Conservation (phyloP, 2,797 vertebrate species). For the Danio albolineatus region DNA sequence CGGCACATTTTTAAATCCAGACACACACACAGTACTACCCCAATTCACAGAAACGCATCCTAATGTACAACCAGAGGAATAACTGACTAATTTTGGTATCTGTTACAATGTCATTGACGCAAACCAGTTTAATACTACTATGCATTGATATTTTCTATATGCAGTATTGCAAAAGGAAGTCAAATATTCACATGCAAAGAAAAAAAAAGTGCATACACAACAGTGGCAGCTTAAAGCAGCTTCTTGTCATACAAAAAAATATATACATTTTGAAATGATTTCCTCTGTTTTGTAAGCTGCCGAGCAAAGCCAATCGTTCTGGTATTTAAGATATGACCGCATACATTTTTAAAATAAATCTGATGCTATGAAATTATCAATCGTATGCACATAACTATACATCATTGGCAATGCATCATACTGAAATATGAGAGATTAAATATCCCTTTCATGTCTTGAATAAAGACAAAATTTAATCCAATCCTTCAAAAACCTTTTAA, state of each 20-base stretch:
- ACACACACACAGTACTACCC: not conserved
- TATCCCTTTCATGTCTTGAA: not conserved
- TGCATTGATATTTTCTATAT: slow-evolving; percentile 37
- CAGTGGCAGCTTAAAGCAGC: slow-evolving; percentile 22
- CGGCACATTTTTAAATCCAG: slow-evolving; percentile 31
- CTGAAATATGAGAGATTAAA: not conserved
- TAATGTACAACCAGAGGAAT: slow-evolving; percentile 30
- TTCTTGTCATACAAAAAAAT: slow-evolving; percentile 46
- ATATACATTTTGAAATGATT: slow-evolving; percentile 21
- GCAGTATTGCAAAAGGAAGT: slow-evolving; percentile 19
- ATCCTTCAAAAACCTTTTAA: not conserved
- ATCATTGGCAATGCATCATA: not conserved
- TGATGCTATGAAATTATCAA: not conserved
- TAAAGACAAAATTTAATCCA: not conserved
- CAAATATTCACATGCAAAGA: slow-evolving; percentile 40
- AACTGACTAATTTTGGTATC: slow-evolving; percentile 17
- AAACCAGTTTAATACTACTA: slow-evolving; percentile 27
- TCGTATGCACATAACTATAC: not conserved
- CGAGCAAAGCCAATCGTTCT: not conserved
- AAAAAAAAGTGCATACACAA: slow-evolving; percentile 43
- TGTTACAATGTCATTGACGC: slow-evolving; percentile 34
- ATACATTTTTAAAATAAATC: not conserved
- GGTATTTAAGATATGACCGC: not conserved
- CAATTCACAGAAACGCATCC: slow-evolving; percentile 31
- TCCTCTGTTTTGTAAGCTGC: not conserved